phyloP scores from a whole-genome alignment of 2,113 vertebrate species.

The Vulpes ferrilata region DNA sequence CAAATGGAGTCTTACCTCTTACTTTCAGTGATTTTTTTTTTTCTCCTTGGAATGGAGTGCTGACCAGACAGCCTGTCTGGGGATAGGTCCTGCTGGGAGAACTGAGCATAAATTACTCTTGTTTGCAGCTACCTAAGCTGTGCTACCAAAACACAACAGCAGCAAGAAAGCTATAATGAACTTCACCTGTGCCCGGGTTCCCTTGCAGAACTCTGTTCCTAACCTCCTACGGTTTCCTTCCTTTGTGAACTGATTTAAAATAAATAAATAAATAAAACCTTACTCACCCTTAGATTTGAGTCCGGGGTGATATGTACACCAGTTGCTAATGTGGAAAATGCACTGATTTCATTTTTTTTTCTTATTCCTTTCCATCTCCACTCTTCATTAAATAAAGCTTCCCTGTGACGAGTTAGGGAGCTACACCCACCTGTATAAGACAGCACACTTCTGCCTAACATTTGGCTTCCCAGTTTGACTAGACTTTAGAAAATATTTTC shows the following conservation, averaged over 20 bases:
- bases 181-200: background rate
- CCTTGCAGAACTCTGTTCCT: background rate
- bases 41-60: background rate
- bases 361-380: background rate
- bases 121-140: constrained; percentile 62
- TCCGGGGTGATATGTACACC: background rate
- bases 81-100: constrained; percentile 59
- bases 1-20: constrained; percentile 56
- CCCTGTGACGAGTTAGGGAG: background rate
- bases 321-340: background rate
- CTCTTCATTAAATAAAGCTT: constrained; percentile 25
- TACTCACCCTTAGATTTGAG: background rate
- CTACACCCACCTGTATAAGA: background rate
- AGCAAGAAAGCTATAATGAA: constrained; percentile 36
- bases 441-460: background rate
- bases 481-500: constrained; percentile 59
- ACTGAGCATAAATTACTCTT: constrained; percentile 55
- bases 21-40: background rate
- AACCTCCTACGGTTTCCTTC: background rate
- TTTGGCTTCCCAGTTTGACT: constrained; percentile 45
- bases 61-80: constrained; percentile 60
- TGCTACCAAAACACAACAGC: constrained; percentile 32
- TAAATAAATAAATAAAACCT: constrained; percentile 36
- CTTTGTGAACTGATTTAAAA: background rate
- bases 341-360: background rate